Conservation (phyloP, 2,888 invertebrate species). For the Eupithecia dodoneata region DNA sequence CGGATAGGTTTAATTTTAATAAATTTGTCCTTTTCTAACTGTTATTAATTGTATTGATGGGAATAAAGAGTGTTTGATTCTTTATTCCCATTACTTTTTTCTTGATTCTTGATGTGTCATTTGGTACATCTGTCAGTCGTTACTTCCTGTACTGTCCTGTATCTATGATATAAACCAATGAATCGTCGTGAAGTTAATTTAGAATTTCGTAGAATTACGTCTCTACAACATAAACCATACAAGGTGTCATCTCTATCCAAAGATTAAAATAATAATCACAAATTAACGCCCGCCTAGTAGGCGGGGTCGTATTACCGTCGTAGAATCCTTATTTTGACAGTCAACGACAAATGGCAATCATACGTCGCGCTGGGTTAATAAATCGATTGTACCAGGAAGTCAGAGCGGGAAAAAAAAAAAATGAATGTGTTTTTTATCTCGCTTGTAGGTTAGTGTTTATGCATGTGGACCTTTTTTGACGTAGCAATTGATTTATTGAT, state of each 20-base stretch:
- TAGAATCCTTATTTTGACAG: slow-evolving; percentile 80
- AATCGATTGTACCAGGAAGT: slow-evolving; percentile 68
- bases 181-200: background rate
- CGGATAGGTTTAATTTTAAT: no score
- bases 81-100: no score
- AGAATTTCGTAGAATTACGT: background rate
- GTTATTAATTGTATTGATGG: no score
- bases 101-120: no score
- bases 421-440: slow-evolving; percentile 60
- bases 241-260: slow-evolving; percentile 2
- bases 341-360: slow-evolving; percentile 75
- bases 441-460: slow-evolving; percentile 54
- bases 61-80: no score
- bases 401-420: slow-evolving; percentile 51
- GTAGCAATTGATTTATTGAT: slow-evolving; percentile 46
- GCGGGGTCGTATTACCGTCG: slow-evolving; percentile 71
- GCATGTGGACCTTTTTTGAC: slow-evolving; percentile 57
- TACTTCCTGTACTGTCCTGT: background rate
- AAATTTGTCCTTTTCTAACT: no score
- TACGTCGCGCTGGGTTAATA: slow-evolving; percentile 63
- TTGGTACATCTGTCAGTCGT: no score
- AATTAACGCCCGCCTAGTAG: slow-evolving; percentile 64
- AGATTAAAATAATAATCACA: slow-evolving; percentile 20
- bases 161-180: background rate
- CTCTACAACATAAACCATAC: background rate